Evolutionary conservation across 2,888 invertebrate genomes (phyloP).

Genomic region (Leptopterna dolabrata): DNA sequence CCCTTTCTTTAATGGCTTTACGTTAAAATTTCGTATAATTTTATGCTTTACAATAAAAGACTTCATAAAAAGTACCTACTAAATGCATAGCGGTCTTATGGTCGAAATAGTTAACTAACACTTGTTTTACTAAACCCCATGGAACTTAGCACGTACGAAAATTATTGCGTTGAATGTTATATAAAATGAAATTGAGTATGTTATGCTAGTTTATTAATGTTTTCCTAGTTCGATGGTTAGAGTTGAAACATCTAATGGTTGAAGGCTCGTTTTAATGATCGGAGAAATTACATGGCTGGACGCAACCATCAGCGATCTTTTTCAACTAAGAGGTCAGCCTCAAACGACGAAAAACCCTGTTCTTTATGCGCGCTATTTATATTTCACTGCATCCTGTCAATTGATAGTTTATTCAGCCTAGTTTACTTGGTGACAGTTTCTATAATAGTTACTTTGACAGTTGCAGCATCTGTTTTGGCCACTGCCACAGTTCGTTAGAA

Average conservation of each 20-base stretch:
- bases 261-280: not conserved
- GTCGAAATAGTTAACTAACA: not conserved
- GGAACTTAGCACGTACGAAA: not conserved
- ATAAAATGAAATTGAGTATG: not conserved
- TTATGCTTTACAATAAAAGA: not conserved
- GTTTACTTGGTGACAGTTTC: too few species aligned
- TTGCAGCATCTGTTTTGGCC: too few species aligned
- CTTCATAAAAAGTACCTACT: constrained; percentile 1
- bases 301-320: not conserved
- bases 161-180: not conserved
- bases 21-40: not conserved
- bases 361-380: too few species aligned
- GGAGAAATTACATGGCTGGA: not conserved
- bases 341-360: not conserved
- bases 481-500: too few species aligned
- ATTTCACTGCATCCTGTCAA: too few species aligned
- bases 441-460: too few species aligned
- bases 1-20: not conserved
- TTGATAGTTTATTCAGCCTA: too few species aligned
- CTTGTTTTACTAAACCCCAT: not conserved
- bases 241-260: not conserved
- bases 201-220: not conserved
- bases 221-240: not conserved
- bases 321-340: not conserved
- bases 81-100: constrained; percentile 42